Conservation (phyloP, 1,140 invertebrate genomes). For the Brachionus rubens region DNA sequence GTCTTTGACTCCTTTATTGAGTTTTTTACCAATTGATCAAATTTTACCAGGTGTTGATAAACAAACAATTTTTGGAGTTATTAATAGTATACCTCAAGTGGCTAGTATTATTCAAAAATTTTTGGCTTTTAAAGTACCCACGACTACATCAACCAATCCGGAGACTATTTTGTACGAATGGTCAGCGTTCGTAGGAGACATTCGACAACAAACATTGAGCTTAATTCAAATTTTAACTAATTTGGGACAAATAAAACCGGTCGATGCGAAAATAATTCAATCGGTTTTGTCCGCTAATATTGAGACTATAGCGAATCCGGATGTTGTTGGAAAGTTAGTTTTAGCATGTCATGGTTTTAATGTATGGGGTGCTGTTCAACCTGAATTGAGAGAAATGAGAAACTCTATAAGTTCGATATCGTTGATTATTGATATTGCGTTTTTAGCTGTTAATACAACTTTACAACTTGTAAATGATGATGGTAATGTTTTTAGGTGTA, state of each 20-base stretch:
- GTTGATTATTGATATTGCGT: conserved; percentile 17
- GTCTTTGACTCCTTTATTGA: neutral
- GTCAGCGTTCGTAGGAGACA: conserved; percentile 12
- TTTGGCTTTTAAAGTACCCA: conserved; percentile 12
- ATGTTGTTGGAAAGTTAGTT: conserved; percentile 42
- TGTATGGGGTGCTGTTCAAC: conserved; percentile 41
- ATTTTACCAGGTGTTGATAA: conserved; percentile 1
- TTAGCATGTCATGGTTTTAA: conserved; percentile 36
- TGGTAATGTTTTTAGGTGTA: conserved; percentile 15
- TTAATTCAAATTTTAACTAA: conserved; percentile 39
- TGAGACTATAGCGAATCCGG: conserved; percentile 29
- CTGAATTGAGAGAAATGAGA: conserved; percentile 27
- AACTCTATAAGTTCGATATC: conserved; percentile 39
- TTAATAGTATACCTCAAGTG: conserved; percentile 28
- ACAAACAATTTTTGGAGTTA: neutral
- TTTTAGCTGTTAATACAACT: conserved; percentile 35
- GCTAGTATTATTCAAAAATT: conserved; percentile 6
- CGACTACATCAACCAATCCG: neutral
- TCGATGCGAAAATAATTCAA: conserved; percentile 37
- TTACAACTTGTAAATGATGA: conserved; percentile 18
- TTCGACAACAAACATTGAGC: conserved; percentile 13
- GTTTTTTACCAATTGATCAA: conserved; percentile 25
- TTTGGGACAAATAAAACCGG: conserved; percentile 15
- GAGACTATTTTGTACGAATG: conserved; percentile 23
- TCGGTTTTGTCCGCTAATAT: conserved; percentile 32